Evolutionary conservation across 2,797 vertebrate species (phyloP).

Genomic region (Ctenosaura bakeri): DNA sequence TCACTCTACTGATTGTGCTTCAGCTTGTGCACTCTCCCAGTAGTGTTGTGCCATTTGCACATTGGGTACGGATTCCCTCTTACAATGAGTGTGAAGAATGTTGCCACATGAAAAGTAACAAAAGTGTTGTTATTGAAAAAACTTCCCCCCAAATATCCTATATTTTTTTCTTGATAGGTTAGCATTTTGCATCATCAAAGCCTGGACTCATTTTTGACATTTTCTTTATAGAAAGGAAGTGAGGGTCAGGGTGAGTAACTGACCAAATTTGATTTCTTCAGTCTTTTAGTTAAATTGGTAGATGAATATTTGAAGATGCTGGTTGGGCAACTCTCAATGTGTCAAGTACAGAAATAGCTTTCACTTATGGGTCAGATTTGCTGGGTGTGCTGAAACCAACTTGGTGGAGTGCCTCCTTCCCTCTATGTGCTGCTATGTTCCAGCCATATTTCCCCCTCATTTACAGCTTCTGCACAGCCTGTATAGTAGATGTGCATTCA

Average conservation of each 20-base stretch:
- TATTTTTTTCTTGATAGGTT: conserved; percentile 54
- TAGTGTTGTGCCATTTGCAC: background rate
- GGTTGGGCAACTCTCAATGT: background rate
- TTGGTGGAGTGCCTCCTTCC: background rate
- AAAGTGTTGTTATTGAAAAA: background rate
- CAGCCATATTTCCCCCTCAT: background rate
- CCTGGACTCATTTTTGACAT: conserved; percentile 45
- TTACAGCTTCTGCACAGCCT: background rate
- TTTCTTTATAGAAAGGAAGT: conserved; percentile 45
- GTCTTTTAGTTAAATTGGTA: conserved; percentile 3
- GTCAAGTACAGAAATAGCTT: background rate
- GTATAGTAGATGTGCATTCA: background rate
- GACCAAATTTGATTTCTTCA: conserved; percentile 9
- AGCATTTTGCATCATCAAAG: conserved; percentile 39
- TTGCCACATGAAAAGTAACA: conserved; percentile 2
- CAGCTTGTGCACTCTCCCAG: background rate
- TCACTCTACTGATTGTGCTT: background rate
- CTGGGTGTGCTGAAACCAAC: background rate
- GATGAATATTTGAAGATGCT: conserved; percentile 17
- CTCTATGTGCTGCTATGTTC: background rate
- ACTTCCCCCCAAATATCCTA: background rate
- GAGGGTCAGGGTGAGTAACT: conserved; percentile 50
- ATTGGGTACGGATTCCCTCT: background rate
- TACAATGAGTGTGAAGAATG: background rate
- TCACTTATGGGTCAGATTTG: background rate